phyloP scores from a whole-genome alignment of 2,113 vertebrate genomes.

The Rafetus swinhoei region DNA sequence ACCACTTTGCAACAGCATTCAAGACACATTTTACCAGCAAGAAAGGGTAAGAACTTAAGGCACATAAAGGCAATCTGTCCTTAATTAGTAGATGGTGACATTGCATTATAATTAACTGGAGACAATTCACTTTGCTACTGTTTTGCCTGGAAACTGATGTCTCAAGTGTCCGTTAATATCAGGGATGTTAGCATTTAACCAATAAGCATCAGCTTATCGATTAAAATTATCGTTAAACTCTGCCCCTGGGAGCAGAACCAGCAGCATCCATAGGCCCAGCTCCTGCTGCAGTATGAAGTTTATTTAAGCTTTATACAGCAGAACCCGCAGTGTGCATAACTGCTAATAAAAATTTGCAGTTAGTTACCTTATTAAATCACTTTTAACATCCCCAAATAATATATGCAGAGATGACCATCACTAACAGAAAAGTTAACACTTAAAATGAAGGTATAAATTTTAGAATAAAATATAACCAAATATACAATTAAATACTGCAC shows the following conservation, averaged over 20 bases:
- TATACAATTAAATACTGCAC: rapidly evolving
- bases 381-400: no score
- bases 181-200: no score
- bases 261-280: no score
- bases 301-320: no score
- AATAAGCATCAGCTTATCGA: no score
- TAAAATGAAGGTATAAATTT: neutral
- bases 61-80: neutral
- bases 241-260: no score
- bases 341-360: no score
- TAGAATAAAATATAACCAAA: neutral
- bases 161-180: neutral
- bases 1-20: no score
- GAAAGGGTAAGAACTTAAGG: neutral
- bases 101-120: rapidly evolving
- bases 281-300: no score
- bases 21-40: neutral
- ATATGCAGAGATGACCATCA: neutral
- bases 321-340: no score
- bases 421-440: neutral
- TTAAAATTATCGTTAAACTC: no score
- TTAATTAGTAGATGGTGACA: neutral
- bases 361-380: no score
- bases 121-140: neutral
- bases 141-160: neutral